Evolutionary conservation across 2,113 vertebrate genomes (phyloP).

Genomic region (Phylloscopus trochilus): DNA sequence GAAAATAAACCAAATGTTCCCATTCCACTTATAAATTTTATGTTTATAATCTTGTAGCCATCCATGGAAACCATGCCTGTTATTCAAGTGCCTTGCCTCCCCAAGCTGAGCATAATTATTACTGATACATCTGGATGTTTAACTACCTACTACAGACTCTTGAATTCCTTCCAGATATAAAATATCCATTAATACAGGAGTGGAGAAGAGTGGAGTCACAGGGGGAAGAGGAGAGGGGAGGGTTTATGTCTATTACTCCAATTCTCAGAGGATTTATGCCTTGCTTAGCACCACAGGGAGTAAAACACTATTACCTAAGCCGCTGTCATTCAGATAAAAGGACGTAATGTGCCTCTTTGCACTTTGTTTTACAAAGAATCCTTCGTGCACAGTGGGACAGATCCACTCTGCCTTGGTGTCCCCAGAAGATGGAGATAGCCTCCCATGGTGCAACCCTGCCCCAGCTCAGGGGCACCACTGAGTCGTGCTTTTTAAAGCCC

Average conservation of each 20-base stretch:
- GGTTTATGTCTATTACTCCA: conserved; percentile 36
- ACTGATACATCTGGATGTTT: conserved; percentile 74
- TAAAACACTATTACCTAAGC: conserved; percentile 33
- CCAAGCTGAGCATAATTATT: conserved; percentile 69
- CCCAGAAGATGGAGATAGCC: background rate
- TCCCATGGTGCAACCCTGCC: background rate
- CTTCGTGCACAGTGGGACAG: background rate
- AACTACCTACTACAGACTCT: conserved; percentile 69
- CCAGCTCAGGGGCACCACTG: background rate
- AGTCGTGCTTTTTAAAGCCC: background rate
- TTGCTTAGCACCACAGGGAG: conserved; percentile 51
- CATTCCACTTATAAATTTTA: conserved; percentile 77
- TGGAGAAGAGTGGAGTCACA: conserved; percentile 52
- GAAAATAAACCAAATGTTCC: conserved; percentile 76
- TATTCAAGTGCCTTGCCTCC: conserved; percentile 66
- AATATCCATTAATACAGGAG: conserved; percentile 62
- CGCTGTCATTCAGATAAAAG: conserved; percentile 18
- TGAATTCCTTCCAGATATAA: conserved; percentile 68
- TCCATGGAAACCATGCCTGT: conserved; percentile 72
- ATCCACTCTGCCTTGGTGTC: background rate
- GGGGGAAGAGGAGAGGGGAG: conserved; percentile 28
- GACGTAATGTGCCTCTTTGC: background rate
- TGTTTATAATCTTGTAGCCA: conserved; percentile 76
- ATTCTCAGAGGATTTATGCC: conserved; percentile 58
- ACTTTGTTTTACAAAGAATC: background rate